Evolutionary conservation across 2,113 vertebrate species (phyloP).

Genomic region (Oplegnathus fasciatus): DNA sequence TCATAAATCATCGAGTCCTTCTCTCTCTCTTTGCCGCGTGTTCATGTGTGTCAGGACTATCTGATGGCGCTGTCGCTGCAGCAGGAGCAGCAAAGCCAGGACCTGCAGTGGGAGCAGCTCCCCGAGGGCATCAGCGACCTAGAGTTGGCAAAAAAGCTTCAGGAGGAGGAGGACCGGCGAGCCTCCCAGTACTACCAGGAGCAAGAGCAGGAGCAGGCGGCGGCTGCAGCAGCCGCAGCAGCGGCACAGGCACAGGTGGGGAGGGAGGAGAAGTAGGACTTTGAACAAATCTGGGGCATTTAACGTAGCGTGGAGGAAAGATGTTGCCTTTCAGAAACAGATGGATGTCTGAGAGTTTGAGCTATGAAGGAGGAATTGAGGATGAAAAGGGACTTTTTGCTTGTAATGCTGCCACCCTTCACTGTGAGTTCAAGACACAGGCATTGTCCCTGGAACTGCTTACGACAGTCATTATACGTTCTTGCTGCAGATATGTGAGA

Average conservation of each 20-base stretch:
- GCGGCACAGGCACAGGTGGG: constrained; percentile 79
- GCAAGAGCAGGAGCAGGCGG: constrained; percentile 91
- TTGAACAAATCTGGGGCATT: constrained; percentile 25
- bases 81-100: constrained; percentile 98
- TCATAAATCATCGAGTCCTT: constrained; percentile 14
- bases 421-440: neutral
- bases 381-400: neutral
- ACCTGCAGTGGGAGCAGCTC: constrained; percentile 95
- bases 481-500: neutral
- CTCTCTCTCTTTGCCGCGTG: constrained; percentile 1
- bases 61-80: constrained; percentile 98
- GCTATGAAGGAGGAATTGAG: neutral
- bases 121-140: constrained; percentile 97
- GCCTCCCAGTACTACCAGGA: constrained; percentile 99
- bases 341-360: constrained; percentile 28
- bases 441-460: neutral
- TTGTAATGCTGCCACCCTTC: neutral
- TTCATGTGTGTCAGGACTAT: constrained; percentile 90
- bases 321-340: constrained; percentile 18
- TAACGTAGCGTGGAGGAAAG: constrained; percentile 4
- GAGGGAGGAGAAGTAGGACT: constrained; percentile 8
- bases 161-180: constrained; percentile 96
- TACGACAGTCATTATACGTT: neutral
- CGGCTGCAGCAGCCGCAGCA: constrained; percentile 38
- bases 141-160: constrained; percentile 97